Conservation (phyloP, 2,797 vertebrate genomes). For the Semotilus atromaculatus region DNA sequence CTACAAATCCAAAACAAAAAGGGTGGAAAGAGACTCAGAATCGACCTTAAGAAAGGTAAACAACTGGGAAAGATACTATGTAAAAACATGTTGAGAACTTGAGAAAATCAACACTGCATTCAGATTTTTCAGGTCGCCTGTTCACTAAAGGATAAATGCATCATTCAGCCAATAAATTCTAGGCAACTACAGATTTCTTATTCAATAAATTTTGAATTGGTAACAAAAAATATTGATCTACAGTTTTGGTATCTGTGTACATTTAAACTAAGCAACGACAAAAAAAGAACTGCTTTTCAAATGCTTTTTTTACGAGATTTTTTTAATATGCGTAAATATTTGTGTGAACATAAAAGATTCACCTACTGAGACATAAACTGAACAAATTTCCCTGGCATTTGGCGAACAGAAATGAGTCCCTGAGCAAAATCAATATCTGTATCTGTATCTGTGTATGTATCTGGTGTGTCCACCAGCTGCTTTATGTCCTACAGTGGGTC, state of each 20-base stretch:
- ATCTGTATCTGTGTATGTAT: background rate
- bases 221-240: background rate
- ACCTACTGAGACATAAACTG: background rate
- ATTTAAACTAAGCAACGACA: background rate
- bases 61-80: background rate
- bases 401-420: background rate
- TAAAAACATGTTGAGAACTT: background rate
- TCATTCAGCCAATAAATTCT: background rate
- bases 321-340: background rate
- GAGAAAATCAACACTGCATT: background rate
- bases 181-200: background rate
- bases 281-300: background rate
- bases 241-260: background rate
- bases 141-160: background rate
- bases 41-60: constrained; percentile 95
- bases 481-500: background rate
- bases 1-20: constrained; percentile 77
- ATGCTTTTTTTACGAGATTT: background rate
- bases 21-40: constrained; percentile 86
- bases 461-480: background rate
- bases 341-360: background rate
- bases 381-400: background rate
- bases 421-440: background rate
- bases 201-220: background rate
- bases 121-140: background rate